A percentile compares a stretch with the other conserved stretches of the same genome.
These are phyloP conservation scores for Poeciliopsis retropinna DNA, from an alignment of 2,113 vertebrate species.

Conservation along the genomic window DNA sequence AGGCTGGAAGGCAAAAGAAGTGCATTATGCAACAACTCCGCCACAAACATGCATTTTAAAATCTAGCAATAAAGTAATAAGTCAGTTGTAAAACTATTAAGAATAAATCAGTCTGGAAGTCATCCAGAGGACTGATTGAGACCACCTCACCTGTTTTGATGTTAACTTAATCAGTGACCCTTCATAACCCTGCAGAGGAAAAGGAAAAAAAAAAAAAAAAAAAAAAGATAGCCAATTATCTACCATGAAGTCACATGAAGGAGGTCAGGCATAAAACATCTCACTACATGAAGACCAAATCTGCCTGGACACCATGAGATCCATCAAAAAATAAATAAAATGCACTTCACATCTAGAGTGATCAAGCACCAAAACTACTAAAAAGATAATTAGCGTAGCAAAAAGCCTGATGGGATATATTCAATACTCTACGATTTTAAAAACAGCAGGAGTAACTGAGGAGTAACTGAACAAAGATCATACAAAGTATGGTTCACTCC, in stretches of 20 bases:
- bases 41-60: background rate
- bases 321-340: background rate
- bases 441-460: conserved; percentile 35
- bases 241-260: conserved; percentile 72
- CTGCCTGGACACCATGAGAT: conserved; percentile 15
- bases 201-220: conserved; percentile 22
- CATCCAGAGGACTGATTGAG: conserved; percentile 25
- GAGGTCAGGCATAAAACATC: conserved; percentile 63
- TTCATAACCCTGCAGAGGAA: conserved; percentile 91
- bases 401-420: no score
- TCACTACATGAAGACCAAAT: conserved; percentile 39
- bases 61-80: background rate
- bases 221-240: conserved; percentile 77
- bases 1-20: conserved; percentile 83
- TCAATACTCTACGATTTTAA: conserved; percentile 11
- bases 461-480: conserved; percentile 36
- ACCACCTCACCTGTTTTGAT: conserved; percentile 93
- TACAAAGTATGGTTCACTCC: conserved; percentile 40
- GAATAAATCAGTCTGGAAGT: background rate
- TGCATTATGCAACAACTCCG: background rate
- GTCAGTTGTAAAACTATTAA: background rate
- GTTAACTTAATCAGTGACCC: conserved; percentile 99
- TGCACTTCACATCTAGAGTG: background rate
- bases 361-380: background rate
- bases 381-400: background rate